These are phyloP conservation scores for Hirtodrosophila trivittata DNA, from an alignment of 2,888 invertebrate genomes.

Conservation along the genomic window DNA sequence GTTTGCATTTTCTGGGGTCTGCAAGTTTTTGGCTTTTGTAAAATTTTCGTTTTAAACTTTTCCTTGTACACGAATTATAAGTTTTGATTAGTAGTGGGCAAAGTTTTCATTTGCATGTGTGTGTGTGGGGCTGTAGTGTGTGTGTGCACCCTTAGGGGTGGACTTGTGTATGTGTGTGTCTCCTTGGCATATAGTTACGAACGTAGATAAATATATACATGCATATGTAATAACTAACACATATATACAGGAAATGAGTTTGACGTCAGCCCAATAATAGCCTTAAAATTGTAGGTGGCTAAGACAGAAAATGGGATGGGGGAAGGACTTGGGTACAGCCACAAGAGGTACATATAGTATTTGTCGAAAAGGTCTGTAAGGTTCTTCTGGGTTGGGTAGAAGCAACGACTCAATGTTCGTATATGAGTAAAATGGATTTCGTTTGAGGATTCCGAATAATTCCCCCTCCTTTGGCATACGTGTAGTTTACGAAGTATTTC, in stretches of 20 bases:
- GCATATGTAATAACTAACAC: conserved; percentile 21
- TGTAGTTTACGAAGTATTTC: neutral
- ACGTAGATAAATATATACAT: conserved; percentile 19
- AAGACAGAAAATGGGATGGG: too few species aligned
- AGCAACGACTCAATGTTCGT: too few species aligned
- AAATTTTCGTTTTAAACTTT: conserved; percentile 79
- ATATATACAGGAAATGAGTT: conserved; percentile 62
- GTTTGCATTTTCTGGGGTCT: conserved; percentile 63
- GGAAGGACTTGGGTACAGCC: conserved; percentile 1
- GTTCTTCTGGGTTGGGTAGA: too few species aligned
- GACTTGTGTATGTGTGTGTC: conserved; percentile 27
- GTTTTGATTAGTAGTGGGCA: conserved; percentile 79
- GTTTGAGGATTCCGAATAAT: too few species aligned
- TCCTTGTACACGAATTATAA: conserved; percentile 78
- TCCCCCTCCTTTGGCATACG: too few species aligned
- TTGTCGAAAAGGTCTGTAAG: conserved; percentile 3
- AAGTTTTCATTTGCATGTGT: conserved; percentile 60
- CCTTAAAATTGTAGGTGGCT: conserved; percentile 28
- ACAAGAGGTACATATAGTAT: too few species aligned
- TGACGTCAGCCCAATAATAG: conserved; percentile 57
- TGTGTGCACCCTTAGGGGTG: conserved; percentile 15
- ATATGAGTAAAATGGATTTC: too few species aligned
- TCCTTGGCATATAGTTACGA: conserved; percentile 20
- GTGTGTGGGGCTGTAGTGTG: conserved; percentile 24
- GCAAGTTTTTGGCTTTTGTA: conserved; percentile 76